Conservation (phyloP, 2,797 vertebrate species). For the Smutsia gigantea region DNA sequence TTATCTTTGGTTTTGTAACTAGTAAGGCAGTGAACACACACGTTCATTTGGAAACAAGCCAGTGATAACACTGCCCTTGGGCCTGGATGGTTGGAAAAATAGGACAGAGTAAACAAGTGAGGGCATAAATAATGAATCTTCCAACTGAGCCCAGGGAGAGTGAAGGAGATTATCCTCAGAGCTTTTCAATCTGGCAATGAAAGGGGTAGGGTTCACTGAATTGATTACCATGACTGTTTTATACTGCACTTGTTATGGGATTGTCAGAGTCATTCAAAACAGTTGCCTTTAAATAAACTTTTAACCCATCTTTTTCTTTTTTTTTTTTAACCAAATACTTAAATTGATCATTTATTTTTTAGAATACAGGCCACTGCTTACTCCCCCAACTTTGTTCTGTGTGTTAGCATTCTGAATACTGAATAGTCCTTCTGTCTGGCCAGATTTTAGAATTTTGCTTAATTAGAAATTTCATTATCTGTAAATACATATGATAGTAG, state of each 20-base stretch:
- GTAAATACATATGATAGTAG: constrained; percentile 62
- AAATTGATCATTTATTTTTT: constrained; percentile 33
- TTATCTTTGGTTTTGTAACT: constrained; percentile 67
- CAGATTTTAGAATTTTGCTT: constrained; percentile 47
- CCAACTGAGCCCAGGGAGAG: constrained; percentile 66
- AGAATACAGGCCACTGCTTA: neutral
- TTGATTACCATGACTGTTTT: constrained; percentile 71
- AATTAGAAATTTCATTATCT: neutral
- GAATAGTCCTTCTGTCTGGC: constrained; percentile 68
- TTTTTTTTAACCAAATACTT: neutral
- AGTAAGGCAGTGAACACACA: constrained; percentile 53
- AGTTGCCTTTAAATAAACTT: constrained; percentile 41
- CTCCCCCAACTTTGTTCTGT: constrained; percentile 18
- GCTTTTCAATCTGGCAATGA: constrained; percentile 62
- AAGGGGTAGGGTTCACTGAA: constrained; percentile 58
- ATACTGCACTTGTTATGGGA: constrained; percentile 36
- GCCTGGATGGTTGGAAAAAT: constrained; percentile 69
- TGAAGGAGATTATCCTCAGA: constrained; percentile 73
- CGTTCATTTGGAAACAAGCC: constrained; percentile 69
- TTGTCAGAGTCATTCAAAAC: constrained; percentile 50
- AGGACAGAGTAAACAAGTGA: constrained; percentile 75
- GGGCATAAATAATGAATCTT: constrained; percentile 79
- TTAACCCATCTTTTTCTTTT: neutral
- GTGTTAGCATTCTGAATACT: constrained; percentile 36
- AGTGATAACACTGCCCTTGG: constrained; percentile 67